These are phyloP conservation scores for Drosophila emarginata DNA, from an alignment of 2,888 invertebrate species.

Conservation along the genomic window DNA sequence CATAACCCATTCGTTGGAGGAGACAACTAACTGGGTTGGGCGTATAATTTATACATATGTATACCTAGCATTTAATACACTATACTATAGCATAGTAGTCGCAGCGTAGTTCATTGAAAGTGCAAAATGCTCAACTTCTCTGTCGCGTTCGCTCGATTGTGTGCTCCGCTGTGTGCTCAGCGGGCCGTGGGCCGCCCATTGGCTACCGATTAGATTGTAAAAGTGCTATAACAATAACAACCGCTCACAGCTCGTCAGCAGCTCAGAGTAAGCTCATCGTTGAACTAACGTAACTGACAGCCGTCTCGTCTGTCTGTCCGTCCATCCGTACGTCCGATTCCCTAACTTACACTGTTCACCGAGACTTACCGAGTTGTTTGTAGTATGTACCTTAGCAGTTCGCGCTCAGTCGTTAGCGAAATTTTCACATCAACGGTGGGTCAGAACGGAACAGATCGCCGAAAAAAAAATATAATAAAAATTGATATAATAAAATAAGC, in stretches of 20 bases:
- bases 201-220: constrained; percentile 21
- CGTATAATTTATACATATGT: too few relatives aligned
- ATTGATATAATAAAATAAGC: constrained; percentile 1
- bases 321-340: neutral
- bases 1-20: neutral
- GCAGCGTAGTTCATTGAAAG: constrained; percentile 49
- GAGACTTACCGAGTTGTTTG: constrained; percentile 13
- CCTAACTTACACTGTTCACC: neutral
- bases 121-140: constrained; percentile 47
- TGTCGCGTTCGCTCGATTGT: constrained; percentile 15
- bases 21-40: too few relatives aligned
- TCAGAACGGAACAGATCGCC: constrained; percentile 3
- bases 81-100: neutral
- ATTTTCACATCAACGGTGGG: constrained; percentile 54
- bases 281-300: constrained; percentile 4
- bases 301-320: neutral
- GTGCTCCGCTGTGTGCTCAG: constrained; percentile 36
- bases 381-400: constrained; percentile 25
- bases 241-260: neutral
- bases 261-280: constrained; percentile 9
- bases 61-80: too few relatives aligned
- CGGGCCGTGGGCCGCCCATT: constrained; percentile 41
- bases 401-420: constrained; percentile 64
- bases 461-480: constrained; percentile 4
- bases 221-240: constrained; percentile 12